Conservation (phyloP, 2,797 vertebrate species). For the Alosa sapidissima region DNA sequence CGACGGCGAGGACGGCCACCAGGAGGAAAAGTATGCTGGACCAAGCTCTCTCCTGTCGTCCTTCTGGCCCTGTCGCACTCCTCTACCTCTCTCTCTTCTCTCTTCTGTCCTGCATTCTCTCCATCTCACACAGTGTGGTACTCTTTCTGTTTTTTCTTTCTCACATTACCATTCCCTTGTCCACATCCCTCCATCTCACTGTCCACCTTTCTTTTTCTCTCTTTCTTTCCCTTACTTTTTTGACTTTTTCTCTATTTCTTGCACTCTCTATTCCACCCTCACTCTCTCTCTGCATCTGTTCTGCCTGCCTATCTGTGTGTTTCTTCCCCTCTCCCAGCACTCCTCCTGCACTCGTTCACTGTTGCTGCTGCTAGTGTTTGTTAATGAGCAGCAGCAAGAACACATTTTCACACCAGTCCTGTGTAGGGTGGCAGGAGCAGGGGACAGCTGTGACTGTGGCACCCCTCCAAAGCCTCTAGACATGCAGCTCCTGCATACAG, state of each 20-base stretch:
- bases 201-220: not conserved
- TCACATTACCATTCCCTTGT: not conserved
- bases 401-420: not conserved
- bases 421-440: not conserved
- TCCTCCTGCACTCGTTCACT: not conserved
- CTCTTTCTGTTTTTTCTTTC: not conserved
- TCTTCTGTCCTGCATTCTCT: not conserved
- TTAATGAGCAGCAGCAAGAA: not conserved
- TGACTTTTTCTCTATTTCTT: not conserved
- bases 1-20: constrained; percentile 88
- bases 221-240: not conserved
- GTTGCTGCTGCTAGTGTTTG: not conserved
- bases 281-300: not conserved
- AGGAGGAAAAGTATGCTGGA: constrained; percentile 85
- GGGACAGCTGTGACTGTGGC: not conserved
- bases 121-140: not conserved
- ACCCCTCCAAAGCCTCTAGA: not conserved
- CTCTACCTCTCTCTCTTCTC: constrained; percentile 27
- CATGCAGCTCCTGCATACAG: not conserved
- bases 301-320: not conserved
- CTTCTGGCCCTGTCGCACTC: not conserved
- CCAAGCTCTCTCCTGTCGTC: constrained; percentile 38
- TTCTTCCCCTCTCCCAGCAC: not conserved
- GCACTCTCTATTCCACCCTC: not conserved
- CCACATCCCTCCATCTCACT: not conserved